phyloP scores from a whole-genome alignment of 2,113 vertebrate species.

The Artemisiospiza belli region DNA sequence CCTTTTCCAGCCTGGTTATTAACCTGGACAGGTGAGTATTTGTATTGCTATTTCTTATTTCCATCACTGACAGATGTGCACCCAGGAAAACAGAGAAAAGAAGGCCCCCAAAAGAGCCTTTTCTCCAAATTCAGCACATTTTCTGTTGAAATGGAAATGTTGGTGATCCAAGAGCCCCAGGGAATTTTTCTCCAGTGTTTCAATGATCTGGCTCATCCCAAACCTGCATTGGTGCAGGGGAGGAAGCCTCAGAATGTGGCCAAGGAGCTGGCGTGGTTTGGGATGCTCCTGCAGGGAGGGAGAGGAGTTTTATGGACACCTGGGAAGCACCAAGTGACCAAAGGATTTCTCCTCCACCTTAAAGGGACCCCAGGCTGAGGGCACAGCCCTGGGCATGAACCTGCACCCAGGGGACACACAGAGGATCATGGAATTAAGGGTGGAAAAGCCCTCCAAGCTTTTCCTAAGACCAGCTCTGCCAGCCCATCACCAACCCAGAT shows the following conservation, averaged over 20 bases:
- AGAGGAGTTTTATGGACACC: neutral
- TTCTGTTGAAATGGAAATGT: neutral
- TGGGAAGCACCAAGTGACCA: neutral
- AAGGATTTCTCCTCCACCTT: neutral
- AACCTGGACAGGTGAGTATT: neutral
- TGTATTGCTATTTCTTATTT: neutral
- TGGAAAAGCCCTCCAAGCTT: neutral
- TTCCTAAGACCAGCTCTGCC: neutral
- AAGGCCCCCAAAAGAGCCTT: neutral
- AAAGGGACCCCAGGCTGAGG: neutral
- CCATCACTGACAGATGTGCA: neutral
- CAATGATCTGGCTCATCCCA: neutral
- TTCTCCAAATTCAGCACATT: neutral
- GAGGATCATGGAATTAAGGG: rapidly evolving
- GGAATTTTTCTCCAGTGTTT: neutral
- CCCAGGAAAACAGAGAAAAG: neutral
- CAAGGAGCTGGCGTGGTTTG: neutral
- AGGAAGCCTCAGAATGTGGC: neutral
- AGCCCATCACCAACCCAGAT: neutral
- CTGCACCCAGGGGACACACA: neutral
- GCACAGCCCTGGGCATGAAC: neutral
- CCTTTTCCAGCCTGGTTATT: neutral
- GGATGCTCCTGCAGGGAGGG: neutral
- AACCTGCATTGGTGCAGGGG: neutral
- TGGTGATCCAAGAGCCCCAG: neutral